Evolutionary conservation across 2,797 vertebrate species (phyloP).

Genomic region (Anas capensis): DNA sequence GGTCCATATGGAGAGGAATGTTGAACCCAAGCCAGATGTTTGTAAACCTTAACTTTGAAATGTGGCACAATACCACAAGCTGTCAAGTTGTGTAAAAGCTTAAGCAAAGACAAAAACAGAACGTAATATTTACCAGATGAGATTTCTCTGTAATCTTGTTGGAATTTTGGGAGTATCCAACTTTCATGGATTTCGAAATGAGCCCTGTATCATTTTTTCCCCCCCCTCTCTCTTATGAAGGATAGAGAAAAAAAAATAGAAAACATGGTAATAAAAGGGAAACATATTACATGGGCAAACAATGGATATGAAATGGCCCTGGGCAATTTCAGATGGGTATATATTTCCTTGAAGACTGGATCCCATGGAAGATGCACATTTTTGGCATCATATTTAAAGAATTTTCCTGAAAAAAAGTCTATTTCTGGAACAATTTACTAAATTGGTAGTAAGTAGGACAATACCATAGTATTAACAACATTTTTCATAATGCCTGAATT

Average conservation of each 20-base stretch:
- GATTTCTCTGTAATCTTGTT: slow-evolving; percentile 91
- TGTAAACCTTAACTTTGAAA: slow-evolving; percentile 84
- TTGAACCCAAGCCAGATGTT: slow-evolving; percentile 82
- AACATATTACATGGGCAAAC: slow-evolving; percentile 65
- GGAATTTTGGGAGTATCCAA: slow-evolving; percentile 90
- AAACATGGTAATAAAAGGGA: slow-evolving; percentile 56
- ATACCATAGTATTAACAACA: slow-evolving; percentile 60
- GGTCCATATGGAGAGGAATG: slow-evolving; percentile 77
- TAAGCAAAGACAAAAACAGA: slow-evolving; percentile 87
- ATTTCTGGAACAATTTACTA: slow-evolving; percentile 71
- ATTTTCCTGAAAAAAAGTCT: slow-evolving; percentile 53
- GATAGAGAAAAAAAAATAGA: slow-evolving; percentile 42
- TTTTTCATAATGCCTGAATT: slow-evolving; percentile 62
- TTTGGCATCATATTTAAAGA: slow-evolving; percentile 57
- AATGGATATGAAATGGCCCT: slow-evolving; percentile 48
- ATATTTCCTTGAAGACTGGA: slow-evolving; percentile 31
- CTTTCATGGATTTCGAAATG: slow-evolving; percentile 90
- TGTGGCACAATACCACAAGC: slow-evolving; percentile 85
- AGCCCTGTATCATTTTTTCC: slow-evolving; percentile 70
- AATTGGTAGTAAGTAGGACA: slow-evolving; percentile 67
- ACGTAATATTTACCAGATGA: slow-evolving; percentile 93
- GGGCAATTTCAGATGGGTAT: slow-evolving; percentile 59
- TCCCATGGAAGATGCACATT: slow-evolving; percentile 56
- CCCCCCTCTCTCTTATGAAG: slow-evolving; percentile 24
- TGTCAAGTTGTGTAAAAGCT: slow-evolving; percentile 86